phyloP scores from a whole-genome alignment of 1,140 invertebrate species.

The Aphelenchoides avenae region DNA sequence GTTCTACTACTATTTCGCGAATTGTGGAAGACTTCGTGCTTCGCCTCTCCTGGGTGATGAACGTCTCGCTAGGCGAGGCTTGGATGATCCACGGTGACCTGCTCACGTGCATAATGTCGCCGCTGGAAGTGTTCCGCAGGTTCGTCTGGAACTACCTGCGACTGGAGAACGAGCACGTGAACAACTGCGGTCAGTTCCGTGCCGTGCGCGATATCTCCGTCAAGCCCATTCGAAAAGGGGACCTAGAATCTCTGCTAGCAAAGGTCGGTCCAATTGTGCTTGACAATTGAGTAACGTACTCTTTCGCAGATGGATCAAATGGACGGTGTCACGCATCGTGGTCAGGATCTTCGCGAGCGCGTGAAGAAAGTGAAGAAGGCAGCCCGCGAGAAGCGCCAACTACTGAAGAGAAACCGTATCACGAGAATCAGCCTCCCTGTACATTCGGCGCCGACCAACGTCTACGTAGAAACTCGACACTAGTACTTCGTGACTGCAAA shows the following conservation, averaged over 20 bases:
- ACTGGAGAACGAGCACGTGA: conserved; percentile 96
- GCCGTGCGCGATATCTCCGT: conserved; percentile 97
- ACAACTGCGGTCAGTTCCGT: conserved; percentile 93
- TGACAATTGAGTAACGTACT: conserved; percentile 21
- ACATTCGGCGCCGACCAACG: conserved; percentile 33
- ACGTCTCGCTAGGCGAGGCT: conserved; percentile 79
- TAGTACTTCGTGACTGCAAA: too few species aligned
- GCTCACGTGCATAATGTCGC: conserved; percentile 80
- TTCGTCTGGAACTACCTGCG: conserved; percentile 99
- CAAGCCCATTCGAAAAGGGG: conserved; percentile 70
- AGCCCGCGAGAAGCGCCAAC: conserved; percentile 48
- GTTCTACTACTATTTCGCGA: conserved; percentile 89
- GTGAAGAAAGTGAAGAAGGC: conserved; percentile 59
- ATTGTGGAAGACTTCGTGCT: conserved; percentile 90
- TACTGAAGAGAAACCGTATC: conserved; percentile 50
- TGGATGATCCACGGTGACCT: conserved; percentile 74
- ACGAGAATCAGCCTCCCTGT: conserved; percentile 39
- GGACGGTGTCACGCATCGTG: conserved; percentile 57
- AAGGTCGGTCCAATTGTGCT: too few species aligned
- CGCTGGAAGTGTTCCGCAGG: conserved; percentile 86
- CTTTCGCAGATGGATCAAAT: conserved; percentile 56
- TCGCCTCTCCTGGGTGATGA: conserved; percentile 81
- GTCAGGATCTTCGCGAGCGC: conserved; percentile 52
- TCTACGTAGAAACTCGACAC: conserved; percentile 41
- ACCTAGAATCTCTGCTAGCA: conserved; percentile 46